A percentile compares a stretch with the other conserved stretches of the same genome.
Conservation (phyloP, 2,888 invertebrate genomes). For the Epiblema foenella region DNA sequence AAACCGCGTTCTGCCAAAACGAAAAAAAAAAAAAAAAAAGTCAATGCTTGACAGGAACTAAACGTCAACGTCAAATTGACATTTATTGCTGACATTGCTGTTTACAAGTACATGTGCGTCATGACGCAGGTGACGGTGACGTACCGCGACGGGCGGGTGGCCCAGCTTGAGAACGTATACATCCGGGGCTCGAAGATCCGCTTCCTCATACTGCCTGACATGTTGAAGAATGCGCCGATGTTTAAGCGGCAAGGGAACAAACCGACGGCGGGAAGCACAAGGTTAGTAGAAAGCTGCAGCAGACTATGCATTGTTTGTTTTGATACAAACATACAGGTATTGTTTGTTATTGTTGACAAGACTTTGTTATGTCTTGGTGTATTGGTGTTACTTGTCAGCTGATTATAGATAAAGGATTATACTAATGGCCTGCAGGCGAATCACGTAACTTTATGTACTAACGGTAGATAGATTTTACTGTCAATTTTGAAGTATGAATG, state of each 20-base stretch:
- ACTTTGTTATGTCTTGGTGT: background rate
- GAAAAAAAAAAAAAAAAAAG: too few species aligned
- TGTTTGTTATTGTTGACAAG: slow-evolving; percentile 27
- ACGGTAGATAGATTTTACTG: too few species aligned
- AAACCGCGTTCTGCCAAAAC: too few species aligned
- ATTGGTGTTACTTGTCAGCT: slow-evolving; percentile 10
- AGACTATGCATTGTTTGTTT: slow-evolving; percentile 10
- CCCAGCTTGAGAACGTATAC: slow-evolving; percentile 98
- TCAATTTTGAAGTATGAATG: too few species aligned
- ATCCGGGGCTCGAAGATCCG: slow-evolving; percentile 99
- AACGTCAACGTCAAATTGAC: too few species aligned
- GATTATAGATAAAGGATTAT: background rate
- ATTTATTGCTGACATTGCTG: too few species aligned
- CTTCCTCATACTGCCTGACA: slow-evolving; percentile 98
- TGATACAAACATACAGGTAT: background rate
- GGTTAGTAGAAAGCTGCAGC: slow-evolving; percentile 81
- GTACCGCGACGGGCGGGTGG: slow-evolving; percentile 96
- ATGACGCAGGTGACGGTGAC: slow-evolving; percentile 97
- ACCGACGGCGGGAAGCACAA: slow-evolving; percentile 94
- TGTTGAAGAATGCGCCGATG: slow-evolving; percentile 99
- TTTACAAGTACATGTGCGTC: too few species aligned
- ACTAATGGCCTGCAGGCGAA: too few species aligned
- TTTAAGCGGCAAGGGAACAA: slow-evolving; percentile 96
- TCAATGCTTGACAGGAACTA: too few species aligned
- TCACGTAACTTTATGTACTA: too few species aligned